Percentiles rank a stretch among this genome's conserved stretches.
These are phyloP conservation scores for Iselma pallidipennis DNA, from an alignment of 2,888 invertebrate genomes.

Conservation along the genomic window DNA sequence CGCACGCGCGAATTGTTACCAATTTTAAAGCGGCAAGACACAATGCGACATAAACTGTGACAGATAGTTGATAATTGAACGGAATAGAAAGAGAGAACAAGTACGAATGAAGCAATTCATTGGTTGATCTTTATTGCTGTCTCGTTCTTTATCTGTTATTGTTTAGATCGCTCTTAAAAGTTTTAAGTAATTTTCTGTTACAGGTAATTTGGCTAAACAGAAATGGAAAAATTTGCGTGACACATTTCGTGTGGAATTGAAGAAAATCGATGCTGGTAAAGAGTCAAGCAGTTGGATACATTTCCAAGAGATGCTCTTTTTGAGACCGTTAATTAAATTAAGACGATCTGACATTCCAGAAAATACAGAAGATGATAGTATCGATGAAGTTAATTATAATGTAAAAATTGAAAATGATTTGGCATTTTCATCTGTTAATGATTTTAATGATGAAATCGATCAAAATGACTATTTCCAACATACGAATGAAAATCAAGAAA, in stretches of 20 bases:
- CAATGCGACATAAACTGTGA: no score
- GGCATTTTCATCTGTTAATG: slow-evolving; percentile 2
- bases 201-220: slow-evolving; percentile 1
- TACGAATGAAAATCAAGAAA: not conserved
- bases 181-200: not conserved
- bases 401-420: slow-evolving; percentile 13
- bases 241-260: slow-evolving; percentile 20
- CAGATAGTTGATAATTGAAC: no score
- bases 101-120: no score
- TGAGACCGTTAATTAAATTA: slow-evolving; percentile 9
- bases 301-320: slow-evolving; percentile 19
- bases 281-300: slow-evolving; percentile 9
- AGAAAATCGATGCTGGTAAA: slow-evolving; percentile 4
- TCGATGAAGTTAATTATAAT: not conserved
- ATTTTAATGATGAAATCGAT: slow-evolving; percentile 1
- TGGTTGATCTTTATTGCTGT: no score
- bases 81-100: no score
- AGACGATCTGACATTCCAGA: not conserved
- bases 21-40: no score
- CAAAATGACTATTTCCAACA: not conserved
- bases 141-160: no score
- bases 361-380: not conserved
- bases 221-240: slow-evolving; percentile 18
- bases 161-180: no score
- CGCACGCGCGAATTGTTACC: not conserved